phyloP scores from a whole-genome alignment of 2,888 invertebrate genomes.

The Metopia argyrocephala region DNA sequence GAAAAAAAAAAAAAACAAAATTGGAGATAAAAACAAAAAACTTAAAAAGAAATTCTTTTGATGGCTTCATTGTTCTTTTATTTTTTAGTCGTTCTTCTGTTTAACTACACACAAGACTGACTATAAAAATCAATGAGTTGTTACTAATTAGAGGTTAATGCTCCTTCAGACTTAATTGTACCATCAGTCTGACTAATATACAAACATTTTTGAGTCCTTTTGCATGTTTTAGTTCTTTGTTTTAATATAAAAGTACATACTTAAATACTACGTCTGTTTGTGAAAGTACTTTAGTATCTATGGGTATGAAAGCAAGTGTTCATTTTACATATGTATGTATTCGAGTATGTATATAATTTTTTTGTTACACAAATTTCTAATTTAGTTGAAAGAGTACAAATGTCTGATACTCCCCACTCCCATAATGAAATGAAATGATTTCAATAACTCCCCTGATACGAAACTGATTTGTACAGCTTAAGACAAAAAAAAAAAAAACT shows the following conservation, averaged over 20 bases:
- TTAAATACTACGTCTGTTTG: no score
- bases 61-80: slow-evolving; percentile 7
- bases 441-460: slow-evolving; percentile 17
- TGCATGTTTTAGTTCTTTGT: slow-evolving; percentile 12
- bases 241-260: neutral
- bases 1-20: neutral
- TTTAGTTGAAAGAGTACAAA: slow-evolving; percentile 18
- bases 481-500: neutral
- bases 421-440: slow-evolving; percentile 35
- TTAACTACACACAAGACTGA: slow-evolving; percentile 34
- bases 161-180: slow-evolving; percentile 17
- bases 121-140: slow-evolving; percentile 46
- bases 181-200: neutral
- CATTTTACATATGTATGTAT: neutral
- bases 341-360: slow-evolving; percentile 6
- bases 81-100: slow-evolving; percentile 12
- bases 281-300: neutral
- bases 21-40: neutral
- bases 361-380: slow-evolving; percentile 23
- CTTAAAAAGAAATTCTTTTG: slow-evolving; percentile 22
- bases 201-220: slow-evolving; percentile 36
- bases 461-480: neutral
- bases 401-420: neutral
- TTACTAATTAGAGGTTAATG: slow-evolving; percentile 59
- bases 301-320: neutral